Evolutionary conservation across 2,797 vertebrate genomes (phyloP), one percentile per base, ranked within the genome.

Genomic region (Poecilia gillii): DNA sequence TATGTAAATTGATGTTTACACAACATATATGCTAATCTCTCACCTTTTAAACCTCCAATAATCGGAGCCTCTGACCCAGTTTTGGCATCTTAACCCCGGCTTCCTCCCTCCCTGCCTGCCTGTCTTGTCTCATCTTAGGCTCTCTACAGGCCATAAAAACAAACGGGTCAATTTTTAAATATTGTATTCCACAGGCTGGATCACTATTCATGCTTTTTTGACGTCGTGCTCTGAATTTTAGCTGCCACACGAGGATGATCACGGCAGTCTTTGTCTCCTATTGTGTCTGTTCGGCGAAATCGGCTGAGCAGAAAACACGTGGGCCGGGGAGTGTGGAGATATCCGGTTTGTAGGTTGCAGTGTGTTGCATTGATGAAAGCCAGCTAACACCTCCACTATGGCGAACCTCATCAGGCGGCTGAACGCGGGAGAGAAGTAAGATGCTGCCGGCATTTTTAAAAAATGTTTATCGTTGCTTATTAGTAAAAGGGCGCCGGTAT

Each of bases 301-400:
- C 80, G 87, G 79, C 80, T 84, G 87, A 79, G 80, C 81, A 85
- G 85, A 88, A 88, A 94, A 85, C 95, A 95, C 94, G 95, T 95
- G 95, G 93, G 91, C 86, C 77, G 88, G 75, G 83, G 76, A 80
- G 89, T 74, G 88, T 75, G 84, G 73, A 88, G 78, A 91, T 79
- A 93, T 94, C 94, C 92, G 93, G 93, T 91, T 85, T 87, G 84
- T 84, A 76, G 83, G 77, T 39, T 70, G 76, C 73, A 13, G 74
- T 47, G 72, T 16, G 53, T 59, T 46, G 53, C 73, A 3, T 31
- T 62, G 16, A 46, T 20, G 75, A 71, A 75, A 82, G 51, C 51
- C 74, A 77, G 13, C n/a, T 12, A 25, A 66, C 83, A 14, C 31
- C 45, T 86, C 75, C 74, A 75, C 79, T 16, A 89, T 83, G 86